Evolutionary conservation across 1,140 invertebrate genomes (phyloP).

Genomic region (Amyelois transitella): DNA sequence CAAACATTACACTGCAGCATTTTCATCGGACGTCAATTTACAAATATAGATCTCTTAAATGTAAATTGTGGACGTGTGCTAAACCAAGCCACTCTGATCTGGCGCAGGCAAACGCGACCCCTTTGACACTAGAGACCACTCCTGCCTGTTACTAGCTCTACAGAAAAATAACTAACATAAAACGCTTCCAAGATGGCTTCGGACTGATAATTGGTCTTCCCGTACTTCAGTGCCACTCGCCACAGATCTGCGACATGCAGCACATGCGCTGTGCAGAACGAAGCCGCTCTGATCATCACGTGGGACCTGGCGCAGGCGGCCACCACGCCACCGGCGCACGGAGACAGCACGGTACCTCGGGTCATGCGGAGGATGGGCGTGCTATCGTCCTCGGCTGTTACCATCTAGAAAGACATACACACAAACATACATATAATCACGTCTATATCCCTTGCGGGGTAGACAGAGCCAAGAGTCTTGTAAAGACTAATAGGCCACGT

Average conservation of each 20-base stretch:
- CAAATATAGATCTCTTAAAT: too few relatives aligned
- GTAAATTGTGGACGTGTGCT: too few relatives aligned
- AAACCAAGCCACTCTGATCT: constrained; percentile 50
- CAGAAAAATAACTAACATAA: constrained; percentile 18
- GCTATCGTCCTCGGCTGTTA: constrained; percentile 58
- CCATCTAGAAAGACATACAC: constrained; percentile 33
- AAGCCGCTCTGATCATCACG: constrained; percentile 47
- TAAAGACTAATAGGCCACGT: too few relatives aligned
- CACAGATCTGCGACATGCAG: constrained; percentile 34
- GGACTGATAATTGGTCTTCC: constrained; percentile 20
- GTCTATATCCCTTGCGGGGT: too few relatives aligned
- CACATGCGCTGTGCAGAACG: constrained; percentile 55
- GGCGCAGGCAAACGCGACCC: constrained; percentile 14
- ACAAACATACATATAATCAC: too few relatives aligned
- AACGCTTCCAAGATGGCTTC: constrained; percentile 25
- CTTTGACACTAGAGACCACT: constrained; percentile 19
- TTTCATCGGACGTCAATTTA: too few relatives aligned
- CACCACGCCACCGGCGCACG: constrained; percentile 25
- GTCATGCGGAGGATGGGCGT: constrained; percentile 51
- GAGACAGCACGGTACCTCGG: constrained; percentile 40
- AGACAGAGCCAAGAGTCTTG: too few relatives aligned
- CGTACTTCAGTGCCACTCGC: constrained; percentile 33
- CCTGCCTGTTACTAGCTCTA: too few relatives aligned
- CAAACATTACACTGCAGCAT: too few relatives aligned
- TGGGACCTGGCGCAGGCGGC: constrained; percentile 25